These are phyloP conservation scores for Beroe forskalii DNA, from an alignment of 37 sponge, comb jelly and placozoan species.

Conservation along the genomic window DNA sequence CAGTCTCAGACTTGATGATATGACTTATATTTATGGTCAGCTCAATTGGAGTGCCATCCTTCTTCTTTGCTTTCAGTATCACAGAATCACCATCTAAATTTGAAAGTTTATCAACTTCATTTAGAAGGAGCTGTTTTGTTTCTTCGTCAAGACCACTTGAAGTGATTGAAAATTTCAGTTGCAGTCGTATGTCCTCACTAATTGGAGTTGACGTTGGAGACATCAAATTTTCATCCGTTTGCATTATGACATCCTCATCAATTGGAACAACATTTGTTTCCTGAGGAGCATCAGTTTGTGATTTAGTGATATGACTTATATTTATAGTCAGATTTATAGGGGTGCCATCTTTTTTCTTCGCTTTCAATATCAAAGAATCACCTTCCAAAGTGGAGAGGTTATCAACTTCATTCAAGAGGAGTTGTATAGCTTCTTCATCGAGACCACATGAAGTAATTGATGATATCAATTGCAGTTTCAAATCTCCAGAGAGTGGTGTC, in stretches of 20 bases:
- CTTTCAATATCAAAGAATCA: not conserved
- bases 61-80: not conserved
- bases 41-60: slow-evolving; percentile 50
- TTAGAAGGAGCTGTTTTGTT: slow-evolving; percentile 17
- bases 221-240: not conserved
- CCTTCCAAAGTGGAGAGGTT: not conserved
- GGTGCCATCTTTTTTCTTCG: not conserved
- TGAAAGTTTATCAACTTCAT: not conserved
- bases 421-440: not conserved
- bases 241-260: not conserved
- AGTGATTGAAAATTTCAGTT: not conserved
- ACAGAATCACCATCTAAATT: not conserved
- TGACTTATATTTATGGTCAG: slow-evolving; percentile 32
- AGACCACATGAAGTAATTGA: not conserved
- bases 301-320: not conserved
- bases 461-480: not conserved
- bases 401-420: not conserved
- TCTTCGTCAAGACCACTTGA: slow-evolving; percentile 12
- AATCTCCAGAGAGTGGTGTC: not conserved
- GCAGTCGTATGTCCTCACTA: slow-evolving; percentile 7
- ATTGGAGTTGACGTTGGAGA: not conserved
- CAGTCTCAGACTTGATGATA: not conserved
- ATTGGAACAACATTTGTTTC: not conserved
- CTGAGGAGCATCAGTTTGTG: not conserved
- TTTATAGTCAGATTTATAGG: slow-evolving; percentile 11